Evolutionary conservation across 2,113 vertebrate species (phyloP).

Genomic region (Indri indri): DNA sequence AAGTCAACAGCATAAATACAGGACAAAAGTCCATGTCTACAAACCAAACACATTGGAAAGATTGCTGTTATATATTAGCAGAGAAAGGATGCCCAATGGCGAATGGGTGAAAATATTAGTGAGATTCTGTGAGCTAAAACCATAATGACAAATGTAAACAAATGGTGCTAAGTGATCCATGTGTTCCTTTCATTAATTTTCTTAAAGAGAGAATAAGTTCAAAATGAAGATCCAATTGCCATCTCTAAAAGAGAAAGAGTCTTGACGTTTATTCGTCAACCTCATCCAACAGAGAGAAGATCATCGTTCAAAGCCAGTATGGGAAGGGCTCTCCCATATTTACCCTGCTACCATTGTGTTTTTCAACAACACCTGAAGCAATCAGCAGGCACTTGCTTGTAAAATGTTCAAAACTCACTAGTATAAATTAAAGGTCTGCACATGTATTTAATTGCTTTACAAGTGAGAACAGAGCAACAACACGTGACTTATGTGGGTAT

Average conservation of each 20-base stretch:
- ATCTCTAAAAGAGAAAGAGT: not conserved
- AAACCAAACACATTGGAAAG: not conserved
- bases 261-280: not conserved
- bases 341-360: no score
- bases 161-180: not conserved
- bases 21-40: not conserved
- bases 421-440: not conserved
- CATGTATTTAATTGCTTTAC: not conserved
- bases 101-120: not conserved
- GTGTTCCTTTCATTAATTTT: not conserved
- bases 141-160: not conserved
- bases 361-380: not conserved
- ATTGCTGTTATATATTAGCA: fast-evolving
- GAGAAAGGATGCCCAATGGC: not conserved
- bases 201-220: not conserved
- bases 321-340: no score
- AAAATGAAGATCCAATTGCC: not conserved
- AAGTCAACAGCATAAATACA: not conserved
- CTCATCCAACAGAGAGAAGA: not conserved
- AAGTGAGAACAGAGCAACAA: not conserved
- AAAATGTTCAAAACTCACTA: not conserved
- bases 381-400: not conserved
- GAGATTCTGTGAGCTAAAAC: not conserved
- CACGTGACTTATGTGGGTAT: not conserved
- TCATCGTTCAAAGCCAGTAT: not conserved